Conservation (phyloP, 2,888 invertebrate genomes). For the Campopleginae sp. region DNA sequence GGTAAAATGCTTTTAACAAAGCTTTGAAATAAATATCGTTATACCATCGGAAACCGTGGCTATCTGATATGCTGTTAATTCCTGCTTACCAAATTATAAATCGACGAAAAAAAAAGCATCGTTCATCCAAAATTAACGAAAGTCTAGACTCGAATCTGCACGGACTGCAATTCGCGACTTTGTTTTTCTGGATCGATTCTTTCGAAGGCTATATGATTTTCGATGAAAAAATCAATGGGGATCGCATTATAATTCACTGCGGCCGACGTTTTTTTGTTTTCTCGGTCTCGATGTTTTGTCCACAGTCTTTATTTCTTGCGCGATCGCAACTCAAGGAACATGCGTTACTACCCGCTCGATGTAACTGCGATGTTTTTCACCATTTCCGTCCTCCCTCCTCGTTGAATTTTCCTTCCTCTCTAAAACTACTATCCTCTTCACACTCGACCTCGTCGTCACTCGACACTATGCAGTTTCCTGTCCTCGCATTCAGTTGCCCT, state of each 20-base stretch:
- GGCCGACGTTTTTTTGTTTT: background rate
- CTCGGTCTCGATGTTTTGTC: background rate
- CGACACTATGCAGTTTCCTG: slow-evolving; percentile 57
- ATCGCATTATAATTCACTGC: background rate
- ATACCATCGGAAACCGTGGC: background rate
- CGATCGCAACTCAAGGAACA: background rate
- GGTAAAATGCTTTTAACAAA: slow-evolving; percentile 16
- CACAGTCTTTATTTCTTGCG: background rate
- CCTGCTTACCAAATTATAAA: background rate
- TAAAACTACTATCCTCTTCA: slow-evolving; percentile 60
- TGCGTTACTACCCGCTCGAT: background rate
- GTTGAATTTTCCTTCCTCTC: slow-evolving; percentile 33
- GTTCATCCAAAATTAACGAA: background rate
- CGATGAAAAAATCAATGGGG: background rate
- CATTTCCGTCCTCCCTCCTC: slow-evolving; percentile 1
- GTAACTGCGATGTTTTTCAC: slow-evolving; percentile 44
- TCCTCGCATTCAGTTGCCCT: slow-evolving; percentile 20
- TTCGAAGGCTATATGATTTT: background rate
- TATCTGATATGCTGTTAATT: slow-evolving; percentile 4
- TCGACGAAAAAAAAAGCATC: background rate
- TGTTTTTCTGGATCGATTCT: background rate
- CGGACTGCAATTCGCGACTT: background rate
- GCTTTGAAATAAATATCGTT: slow-evolving; percentile 11
- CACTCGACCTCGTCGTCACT: slow-evolving; percentile 59
- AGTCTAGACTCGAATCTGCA: background rate